phyloP scores from a whole-genome alignment of 2,797 vertebrate species.

The Eutrigla gurnardus region DNA sequence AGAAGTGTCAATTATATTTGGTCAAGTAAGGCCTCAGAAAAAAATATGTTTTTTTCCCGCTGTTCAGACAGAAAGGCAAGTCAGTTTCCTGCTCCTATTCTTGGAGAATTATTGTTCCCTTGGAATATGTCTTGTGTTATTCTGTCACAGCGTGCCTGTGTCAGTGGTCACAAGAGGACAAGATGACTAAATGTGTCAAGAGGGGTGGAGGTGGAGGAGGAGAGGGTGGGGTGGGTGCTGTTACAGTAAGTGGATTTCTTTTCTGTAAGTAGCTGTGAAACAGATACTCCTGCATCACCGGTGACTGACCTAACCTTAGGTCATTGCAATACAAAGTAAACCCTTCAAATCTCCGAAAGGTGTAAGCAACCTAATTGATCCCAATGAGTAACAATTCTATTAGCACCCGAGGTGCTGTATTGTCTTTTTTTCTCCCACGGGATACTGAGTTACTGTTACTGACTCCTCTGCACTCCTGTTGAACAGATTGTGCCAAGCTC shows the following conservation, averaged over 20 bases:
- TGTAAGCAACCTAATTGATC: slow-evolving; percentile 64
- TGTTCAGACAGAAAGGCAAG: neutral
- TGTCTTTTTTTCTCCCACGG: slow-evolving; percentile 44
- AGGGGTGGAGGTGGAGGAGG: slow-evolving; percentile 2
- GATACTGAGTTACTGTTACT: slow-evolving; percentile 48
- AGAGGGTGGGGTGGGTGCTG: neutral
- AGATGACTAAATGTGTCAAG: slow-evolving; percentile 22
- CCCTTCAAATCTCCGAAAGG: slow-evolving; percentile 9
- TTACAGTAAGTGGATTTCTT: slow-evolving; percentile 50
- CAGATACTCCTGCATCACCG: slow-evolving; percentile 21
- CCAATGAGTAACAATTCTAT: slow-evolving; percentile 62
- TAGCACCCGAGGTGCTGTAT: slow-evolving; percentile 47
- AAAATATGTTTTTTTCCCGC: slow-evolving; percentile 30
- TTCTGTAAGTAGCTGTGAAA: slow-evolving; percentile 41
- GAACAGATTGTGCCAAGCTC: slow-evolving; percentile 12
- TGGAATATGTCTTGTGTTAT: slow-evolving; percentile 26
- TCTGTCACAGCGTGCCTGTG: slow-evolving; percentile 31
- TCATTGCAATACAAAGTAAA: slow-evolving; percentile 20
- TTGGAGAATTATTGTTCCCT: slow-evolving; percentile 26
- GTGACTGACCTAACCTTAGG: slow-evolving; percentile 19
- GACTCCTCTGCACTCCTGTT: slow-evolving; percentile 9
- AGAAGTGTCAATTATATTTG: neutral
- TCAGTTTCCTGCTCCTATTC: slow-evolving; percentile 29
- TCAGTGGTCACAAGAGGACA: slow-evolving; percentile 55
- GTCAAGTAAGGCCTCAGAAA: neutral